These are phyloP conservation scores for Eupithecia tripunctaria DNA, from an alignment of 2,888 invertebrate species.

Conservation along the genomic window DNA sequence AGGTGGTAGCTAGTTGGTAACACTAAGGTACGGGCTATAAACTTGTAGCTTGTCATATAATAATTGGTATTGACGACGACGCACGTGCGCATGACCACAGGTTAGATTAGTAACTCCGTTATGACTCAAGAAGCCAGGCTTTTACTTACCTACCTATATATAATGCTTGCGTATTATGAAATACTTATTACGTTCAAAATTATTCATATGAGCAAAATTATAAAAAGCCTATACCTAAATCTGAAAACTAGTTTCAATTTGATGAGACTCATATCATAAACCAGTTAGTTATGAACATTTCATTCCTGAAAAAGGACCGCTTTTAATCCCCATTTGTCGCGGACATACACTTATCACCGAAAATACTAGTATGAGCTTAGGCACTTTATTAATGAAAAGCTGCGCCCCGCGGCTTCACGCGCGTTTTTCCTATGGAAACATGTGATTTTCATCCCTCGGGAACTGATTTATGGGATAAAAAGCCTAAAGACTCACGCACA, in stretches of 20 bases:
- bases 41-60: constrained; percentile 40
- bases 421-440: no score
- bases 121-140: constrained; percentile 54
- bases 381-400: neutral
- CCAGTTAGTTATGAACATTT: neutral
- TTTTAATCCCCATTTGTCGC: neutral
- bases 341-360: neutral
- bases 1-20: constrained; percentile 9
- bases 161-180: neutral
- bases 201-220: no score
- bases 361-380: neutral
- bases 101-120: neutral
- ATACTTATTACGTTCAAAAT: no score
- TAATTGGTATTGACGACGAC: constrained; percentile 66
- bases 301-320: neutral
- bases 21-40: neutral
- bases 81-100: constrained; percentile 59
- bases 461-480: no score
- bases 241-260: neutral
- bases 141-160: no score
- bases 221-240: no score
- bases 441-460: no score
- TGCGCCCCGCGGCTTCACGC: no score
- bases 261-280: neutral
- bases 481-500: no score